Evolutionary conservation across 2,888 invertebrate species (phyloP).

Genomic region (Drosophila koepferae): DNA sequence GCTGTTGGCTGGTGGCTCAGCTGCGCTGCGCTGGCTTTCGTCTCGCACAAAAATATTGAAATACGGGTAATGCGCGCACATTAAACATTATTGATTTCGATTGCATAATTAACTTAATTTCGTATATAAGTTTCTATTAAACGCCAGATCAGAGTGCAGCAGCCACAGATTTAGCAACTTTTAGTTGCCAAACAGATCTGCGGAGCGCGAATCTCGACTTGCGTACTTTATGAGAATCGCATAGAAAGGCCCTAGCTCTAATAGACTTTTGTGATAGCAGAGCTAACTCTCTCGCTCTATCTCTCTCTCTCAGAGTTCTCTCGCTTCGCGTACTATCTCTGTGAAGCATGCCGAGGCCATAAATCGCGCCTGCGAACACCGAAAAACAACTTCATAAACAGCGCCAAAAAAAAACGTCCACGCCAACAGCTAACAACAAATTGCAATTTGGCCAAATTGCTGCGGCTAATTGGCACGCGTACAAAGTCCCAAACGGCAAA

Average conservation of each 20-base stretch:
- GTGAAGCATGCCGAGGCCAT: conserved; percentile 27
- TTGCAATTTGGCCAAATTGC: conserved; percentile 79
- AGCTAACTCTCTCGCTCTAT: background rate
- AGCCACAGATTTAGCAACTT: background rate
- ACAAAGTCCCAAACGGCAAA: conserved; percentile 42
- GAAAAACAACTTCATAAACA: conserved; percentile 70
- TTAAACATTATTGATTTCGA: conserved; percentile 77
- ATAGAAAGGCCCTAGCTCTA: conserved; percentile 1
- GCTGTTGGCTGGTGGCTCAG: conserved; percentile 30
- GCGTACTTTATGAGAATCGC: conserved; percentile 2
- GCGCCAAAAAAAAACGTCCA: conserved; percentile 38
- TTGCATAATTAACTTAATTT: conserved; percentile 72
- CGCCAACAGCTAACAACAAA: conserved; percentile 76
- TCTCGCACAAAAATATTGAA: conserved; percentile 63
- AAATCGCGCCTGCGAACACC: conserved; percentile 38
- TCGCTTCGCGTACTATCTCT: background rate
- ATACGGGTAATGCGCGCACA: conserved; percentile 60
- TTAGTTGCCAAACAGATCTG: background rate
- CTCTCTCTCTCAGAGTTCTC: conserved; percentile 5
- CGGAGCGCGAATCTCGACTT: too few relatives aligned
- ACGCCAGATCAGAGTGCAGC: conserved; percentile 38
- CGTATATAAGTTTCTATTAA: conserved; percentile 56
- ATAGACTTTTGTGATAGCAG: background rate
- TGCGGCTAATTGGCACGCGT: conserved; percentile 77
- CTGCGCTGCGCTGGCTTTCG: conserved; percentile 40